These are phyloP conservation scores for Serripes groenlandicus DNA, from an alignment of 2,888 invertebrate genomes.

Conservation along the genomic window DNA sequence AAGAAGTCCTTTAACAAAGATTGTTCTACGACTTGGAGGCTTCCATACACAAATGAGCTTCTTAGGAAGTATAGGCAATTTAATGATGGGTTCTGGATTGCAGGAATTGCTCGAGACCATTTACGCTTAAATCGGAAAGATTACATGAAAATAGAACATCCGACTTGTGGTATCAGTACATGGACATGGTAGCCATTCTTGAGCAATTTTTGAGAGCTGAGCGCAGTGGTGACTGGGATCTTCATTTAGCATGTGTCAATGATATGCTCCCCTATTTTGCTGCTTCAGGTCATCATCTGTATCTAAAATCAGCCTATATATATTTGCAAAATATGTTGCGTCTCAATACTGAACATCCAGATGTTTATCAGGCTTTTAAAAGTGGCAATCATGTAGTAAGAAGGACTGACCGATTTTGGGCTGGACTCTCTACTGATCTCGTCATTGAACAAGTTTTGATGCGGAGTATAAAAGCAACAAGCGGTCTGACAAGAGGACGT, in stretches of 20 bases:
- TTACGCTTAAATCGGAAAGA: slow-evolving; percentile 53
- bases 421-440: neutral
- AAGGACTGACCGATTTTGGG: neutral
- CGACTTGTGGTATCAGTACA: slow-evolving; percentile 45
- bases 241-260: neutral
- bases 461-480: neutral
- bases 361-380: neutral
- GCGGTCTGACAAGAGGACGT: neutral
- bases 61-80: slow-evolving; percentile 66
- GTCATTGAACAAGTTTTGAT: neutral
- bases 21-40: slow-evolving; percentile 36
- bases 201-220: neutral
- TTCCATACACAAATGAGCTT: slow-evolving; percentile 70
- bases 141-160: neutral
- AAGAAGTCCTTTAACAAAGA: slow-evolving; percentile 2
- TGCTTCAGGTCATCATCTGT: slow-evolving; percentile 27
- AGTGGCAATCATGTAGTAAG: neutral
- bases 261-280: slow-evolving; percentile 46
- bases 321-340: slow-evolving; percentile 58
- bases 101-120: slow-evolving; percentile 65
- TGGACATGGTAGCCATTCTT: slow-evolving; percentile 63
- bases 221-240: neutral
- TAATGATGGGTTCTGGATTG: slow-evolving; percentile 65
- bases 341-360: neutral
- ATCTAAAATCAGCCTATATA: slow-evolving; percentile 54